Base-by-base conservation (phyloP, 2,113 vertebrate genomes). In the Ictalurus punctatus region DNA sequence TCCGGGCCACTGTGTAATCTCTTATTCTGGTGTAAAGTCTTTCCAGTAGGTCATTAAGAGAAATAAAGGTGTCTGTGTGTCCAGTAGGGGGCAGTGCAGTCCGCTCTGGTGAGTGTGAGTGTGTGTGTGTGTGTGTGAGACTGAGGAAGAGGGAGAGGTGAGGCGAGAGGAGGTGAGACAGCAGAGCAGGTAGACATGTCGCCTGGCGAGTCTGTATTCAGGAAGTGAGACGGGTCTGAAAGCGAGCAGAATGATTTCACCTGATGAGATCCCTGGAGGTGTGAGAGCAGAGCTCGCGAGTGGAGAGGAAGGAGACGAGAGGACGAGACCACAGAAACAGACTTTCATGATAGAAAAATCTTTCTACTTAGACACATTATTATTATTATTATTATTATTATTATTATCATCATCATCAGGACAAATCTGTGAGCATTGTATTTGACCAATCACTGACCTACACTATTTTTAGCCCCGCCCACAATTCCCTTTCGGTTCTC, bases 181-280 rank as follows among this genome's bases (percentile, higher is more conserved):
- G 30, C 13, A 48, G 58, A 6, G 56, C 87, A 90, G 90, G 86
- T 76, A 84, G 69, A 52, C 81, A 65, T 58, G 78, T 80, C 44
- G 65, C 34, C 59, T 86, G n/a, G 52, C 61, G 69, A 63, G 74
- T 89, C 78, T 69, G 61, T 80, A 58, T 87, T 58, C 86, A 84
- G 92, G 92, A 92, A 90, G 92, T 92, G 93, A 88, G 71, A 40
- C 14, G 90, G 92, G 91, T 85, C 90, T 94, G 92, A 93, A 92
- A 86, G 67, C 90, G 87, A 78, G 67, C 17, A 92, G 91, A 94
- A 95, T 93, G 92, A 94, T 95, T 95, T 93, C 88, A 93, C 93
- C 92, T 95, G 93, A 95, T 95, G 94, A 94, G 94, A 86, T 95
- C 94, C 94, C 92, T 86, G 83, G 93, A 91, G 94, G 91, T 90